Conservation (phyloP, 2,888 invertebrate genomes). For the Leucophenga maculata region DNA sequence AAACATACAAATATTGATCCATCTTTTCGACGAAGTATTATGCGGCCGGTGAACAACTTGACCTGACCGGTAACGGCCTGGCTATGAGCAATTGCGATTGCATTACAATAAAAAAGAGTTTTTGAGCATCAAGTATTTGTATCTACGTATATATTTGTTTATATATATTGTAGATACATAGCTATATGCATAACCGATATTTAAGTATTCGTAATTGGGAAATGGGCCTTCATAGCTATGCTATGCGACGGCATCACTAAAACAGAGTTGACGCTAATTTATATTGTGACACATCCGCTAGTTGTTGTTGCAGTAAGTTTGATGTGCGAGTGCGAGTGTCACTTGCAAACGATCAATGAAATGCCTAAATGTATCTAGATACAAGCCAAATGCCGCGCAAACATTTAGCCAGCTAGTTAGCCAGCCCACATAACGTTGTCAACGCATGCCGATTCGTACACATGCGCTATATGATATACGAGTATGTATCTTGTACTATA, state of each 20-base stretch:
- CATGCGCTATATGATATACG: background rate
- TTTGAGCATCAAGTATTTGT: no score
- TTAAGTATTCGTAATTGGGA: slow-evolving; percentile 9
- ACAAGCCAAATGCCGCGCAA: background rate
- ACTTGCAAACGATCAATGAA: slow-evolving; percentile 4
- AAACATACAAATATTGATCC: background rate
- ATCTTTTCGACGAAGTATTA: no score
- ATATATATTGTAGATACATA: no score
- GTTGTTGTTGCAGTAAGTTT: background rate
- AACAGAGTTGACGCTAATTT: slow-evolving; percentile 63
- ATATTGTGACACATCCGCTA: slow-evolving; percentile 54
- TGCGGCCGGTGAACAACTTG: no score
- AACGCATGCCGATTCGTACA: background rate
- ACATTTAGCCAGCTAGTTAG: background rate
- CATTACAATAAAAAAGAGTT: no score
- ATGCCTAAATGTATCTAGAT: slow-evolving; percentile 12
- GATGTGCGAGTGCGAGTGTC: slow-evolving; percentile 2
- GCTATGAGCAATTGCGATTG: no score
- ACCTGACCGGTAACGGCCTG: no score
- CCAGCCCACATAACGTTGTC: background rate
- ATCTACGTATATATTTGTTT: no score
- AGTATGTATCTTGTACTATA: background rate
- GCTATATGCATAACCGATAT: slow-evolving; percentile 13
- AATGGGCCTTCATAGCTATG: background rate
- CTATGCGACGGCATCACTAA: slow-evolving; percentile 44